Evolutionary conservation across 2,888 invertebrate species (phyloP).

Genomic region (Anorthoa munda): DNA sequence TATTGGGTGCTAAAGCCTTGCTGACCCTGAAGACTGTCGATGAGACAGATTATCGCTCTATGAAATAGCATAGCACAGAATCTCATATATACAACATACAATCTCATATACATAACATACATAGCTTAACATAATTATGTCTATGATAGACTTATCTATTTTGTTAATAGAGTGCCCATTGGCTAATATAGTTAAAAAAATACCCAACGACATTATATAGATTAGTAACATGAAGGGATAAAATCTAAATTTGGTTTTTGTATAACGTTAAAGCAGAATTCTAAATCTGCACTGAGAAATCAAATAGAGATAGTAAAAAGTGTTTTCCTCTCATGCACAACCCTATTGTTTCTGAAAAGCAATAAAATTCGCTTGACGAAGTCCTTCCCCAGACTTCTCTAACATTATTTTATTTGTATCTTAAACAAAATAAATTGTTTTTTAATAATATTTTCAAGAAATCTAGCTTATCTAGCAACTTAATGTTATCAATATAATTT

Average conservation of each 20-base stretch:
- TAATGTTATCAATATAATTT: not conserved
- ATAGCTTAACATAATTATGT: too few relatives aligned
- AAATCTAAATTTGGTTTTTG: too few relatives aligned
- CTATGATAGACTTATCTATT: too few relatives aligned
- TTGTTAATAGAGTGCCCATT: too few relatives aligned
- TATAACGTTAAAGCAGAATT: too few relatives aligned
- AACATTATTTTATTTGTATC: not conserved
- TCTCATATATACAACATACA: too few relatives aligned
- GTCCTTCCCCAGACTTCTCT: not conserved
- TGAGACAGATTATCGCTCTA: not conserved
- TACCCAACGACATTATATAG: too few relatives aligned
- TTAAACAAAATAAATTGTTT: not conserved
- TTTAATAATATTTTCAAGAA: not conserved
- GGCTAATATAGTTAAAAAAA: too few relatives aligned
- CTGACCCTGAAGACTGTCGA: not conserved
- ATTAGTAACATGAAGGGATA: too few relatives aligned
- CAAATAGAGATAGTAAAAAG: too few relatives aligned
- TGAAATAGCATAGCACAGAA: not conserved
- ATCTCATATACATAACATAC: too few relatives aligned
- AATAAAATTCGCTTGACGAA: constrained; percentile 28
- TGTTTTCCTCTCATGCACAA: not conserved
- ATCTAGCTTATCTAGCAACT: not conserved
- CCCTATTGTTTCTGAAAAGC: constrained; percentile 5
- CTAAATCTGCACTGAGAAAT: too few relatives aligned
- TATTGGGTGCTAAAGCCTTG: not conserved